phyloP scores from a whole-genome alignment of 1,140 invertebrate species.

The Drosophila chauvacae region DNA sequence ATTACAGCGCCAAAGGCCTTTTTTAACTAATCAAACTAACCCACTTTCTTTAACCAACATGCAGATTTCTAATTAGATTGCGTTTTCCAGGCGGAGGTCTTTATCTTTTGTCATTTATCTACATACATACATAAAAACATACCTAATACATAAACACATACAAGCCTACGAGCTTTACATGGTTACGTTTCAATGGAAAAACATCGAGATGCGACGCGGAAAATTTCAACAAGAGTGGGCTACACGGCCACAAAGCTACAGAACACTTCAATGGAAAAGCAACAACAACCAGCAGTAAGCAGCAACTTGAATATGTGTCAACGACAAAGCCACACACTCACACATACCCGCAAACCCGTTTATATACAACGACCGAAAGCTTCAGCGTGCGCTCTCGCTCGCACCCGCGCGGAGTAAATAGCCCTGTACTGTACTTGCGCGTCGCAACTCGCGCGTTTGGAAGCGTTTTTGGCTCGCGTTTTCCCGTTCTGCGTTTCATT shows the following conservation, averaged over 20 bases:
- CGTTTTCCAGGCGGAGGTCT: slow-evolving; percentile 24
- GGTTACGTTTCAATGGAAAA: slow-evolving; percentile 68
- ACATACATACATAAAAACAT: neutral
- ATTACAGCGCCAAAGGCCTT: slow-evolving; percentile 20
- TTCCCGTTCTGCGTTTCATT: slow-evolving; percentile 73
- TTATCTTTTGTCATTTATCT: slow-evolving; percentile 75
- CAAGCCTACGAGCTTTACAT: slow-evolving; percentile 44
- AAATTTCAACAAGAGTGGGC: slow-evolving; percentile 70
- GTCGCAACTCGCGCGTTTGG: slow-evolving; percentile 40
- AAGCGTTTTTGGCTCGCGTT: slow-evolving; percentile 60
- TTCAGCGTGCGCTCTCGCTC: slow-evolving; percentile 38
- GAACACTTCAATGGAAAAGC: slow-evolving; percentile 42
- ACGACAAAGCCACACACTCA: slow-evolving; percentile 66
- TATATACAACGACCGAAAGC: slow-evolving; percentile 66
- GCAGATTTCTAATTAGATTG: slow-evolving; percentile 78
- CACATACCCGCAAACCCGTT: slow-evolving; percentile 18
- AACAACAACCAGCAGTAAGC: slow-evolving; percentile 54
- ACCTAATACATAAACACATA: neutral
- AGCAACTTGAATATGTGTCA: slow-evolving; percentile 78
- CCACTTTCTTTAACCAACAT: slow-evolving; percentile 64
- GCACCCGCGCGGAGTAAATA: slow-evolving; percentile 22
- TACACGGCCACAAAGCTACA: slow-evolving; percentile 61
- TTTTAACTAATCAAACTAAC: slow-evolving; percentile 64
- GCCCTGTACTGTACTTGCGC: slow-evolving; percentile 65
- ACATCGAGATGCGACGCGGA: slow-evolving; percentile 59